Base-by-base conservation (phyloP, 2,797 vertebrate genomes). In the Hyperoplus immaculatus region DNA sequence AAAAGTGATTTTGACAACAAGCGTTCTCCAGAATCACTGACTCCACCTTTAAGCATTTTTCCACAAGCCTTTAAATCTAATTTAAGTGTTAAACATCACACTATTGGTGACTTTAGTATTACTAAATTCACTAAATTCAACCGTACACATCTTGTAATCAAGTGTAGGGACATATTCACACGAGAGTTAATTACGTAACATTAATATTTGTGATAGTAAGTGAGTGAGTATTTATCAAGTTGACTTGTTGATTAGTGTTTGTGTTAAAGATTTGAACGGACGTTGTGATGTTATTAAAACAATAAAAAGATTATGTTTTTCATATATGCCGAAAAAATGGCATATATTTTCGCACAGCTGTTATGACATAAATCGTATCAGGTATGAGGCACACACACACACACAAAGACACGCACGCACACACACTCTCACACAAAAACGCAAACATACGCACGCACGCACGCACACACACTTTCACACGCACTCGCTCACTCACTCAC, bases 281-380 rank as follows among this genome's bases (percentile, higher is more conserved):
- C 72, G 59, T 77, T 77, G 77, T 1, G 49, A 77, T 18, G 80
- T 74, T 72, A 75, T 55, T 3, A 74, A 84, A 74, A 53, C 14
- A 42, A 46, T 55, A 29, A 69, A 79, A 29, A 68, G 41, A 75
- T 90, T 86, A 81, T 4, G 61, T 43, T 67, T 42, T 6, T 12
- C 89, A 89, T 91, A 88, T 79, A 88, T 90, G 87, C 8, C 42
- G 39, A 13, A 47, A 29, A 29, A 29, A 80, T 58, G 77, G 59
- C 54, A 38, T 73, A 12, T 14, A 45, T 49, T 14, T 18, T 36
- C 67, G 49, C 69, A 73, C 81, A 39, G 41, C 16, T 38, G 72
- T 75, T 78, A 78, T 54, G 72, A 72, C 43, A 68, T 29, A 12
- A 57, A 74, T 14, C 38, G 5, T 38, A 39, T 62, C 14, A 79